phyloP scores from a whole-genome alignment of 2,888 invertebrate species.

The Nineta flava region DNA sequence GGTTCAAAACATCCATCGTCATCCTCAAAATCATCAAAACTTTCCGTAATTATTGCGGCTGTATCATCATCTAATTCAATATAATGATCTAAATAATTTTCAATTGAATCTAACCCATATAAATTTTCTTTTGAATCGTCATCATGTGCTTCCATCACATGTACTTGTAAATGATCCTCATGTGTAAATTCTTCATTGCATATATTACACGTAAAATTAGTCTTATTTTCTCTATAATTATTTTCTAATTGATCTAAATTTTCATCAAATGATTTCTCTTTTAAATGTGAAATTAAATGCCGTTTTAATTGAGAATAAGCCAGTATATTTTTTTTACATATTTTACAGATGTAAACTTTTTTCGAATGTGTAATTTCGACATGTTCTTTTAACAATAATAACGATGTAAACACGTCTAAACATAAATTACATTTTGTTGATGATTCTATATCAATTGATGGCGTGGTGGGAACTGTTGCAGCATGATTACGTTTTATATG shows the following conservation, averaged over 20 bases:
- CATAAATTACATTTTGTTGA: conserved; percentile 24
- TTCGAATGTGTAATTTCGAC: conserved; percentile 23
- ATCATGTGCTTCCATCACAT: conserved; percentile 17
- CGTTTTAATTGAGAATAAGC: conserved; percentile 30
- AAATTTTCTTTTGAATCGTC: conserved; percentile 18
- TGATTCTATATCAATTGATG: too few relatives aligned
- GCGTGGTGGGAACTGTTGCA: conserved; percentile 11
- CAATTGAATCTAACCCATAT: conserved; percentile 26
- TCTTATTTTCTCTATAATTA: conserved; percentile 19
- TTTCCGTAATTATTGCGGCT: background rate
- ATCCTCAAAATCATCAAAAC: background rate
- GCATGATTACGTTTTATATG: conserved; percentile 1
- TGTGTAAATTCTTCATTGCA: conserved; percentile 29
- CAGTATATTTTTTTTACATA: conserved; percentile 30
- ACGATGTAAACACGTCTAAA: conserved; percentile 24
- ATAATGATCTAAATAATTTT: conserved; percentile 27
- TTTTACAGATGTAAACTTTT: conserved; percentile 25
- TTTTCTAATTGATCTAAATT: conserved; percentile 23
- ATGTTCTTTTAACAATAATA: conserved; percentile 25
- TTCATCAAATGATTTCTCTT: conserved; percentile 25
- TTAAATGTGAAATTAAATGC: conserved; percentile 30
- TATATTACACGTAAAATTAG: conserved; percentile 28
- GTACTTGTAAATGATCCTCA: conserved; percentile 25
- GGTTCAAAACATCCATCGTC: background rate
- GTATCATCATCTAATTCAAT: conserved; percentile 18